phyloP scores from a whole-genome alignment of 2,797 vertebrate genomes.

The Botia almorhae region DNA sequence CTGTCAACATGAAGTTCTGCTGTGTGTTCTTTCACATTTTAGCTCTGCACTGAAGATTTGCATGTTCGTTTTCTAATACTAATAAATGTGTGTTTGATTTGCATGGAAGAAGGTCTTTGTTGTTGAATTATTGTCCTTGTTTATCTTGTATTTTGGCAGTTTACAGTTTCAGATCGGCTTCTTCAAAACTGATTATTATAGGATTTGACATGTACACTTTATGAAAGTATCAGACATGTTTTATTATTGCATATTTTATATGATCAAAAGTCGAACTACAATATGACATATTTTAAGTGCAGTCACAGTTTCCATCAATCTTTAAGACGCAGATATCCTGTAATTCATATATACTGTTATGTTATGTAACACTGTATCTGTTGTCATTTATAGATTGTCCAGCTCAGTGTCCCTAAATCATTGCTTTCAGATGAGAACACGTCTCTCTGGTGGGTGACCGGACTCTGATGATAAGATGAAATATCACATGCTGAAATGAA shows the following conservation, averaged over 20 bases:
- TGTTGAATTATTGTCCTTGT: not conserved
- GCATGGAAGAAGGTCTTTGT: conserved; percentile 86
- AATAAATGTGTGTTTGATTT: conserved; percentile 95
- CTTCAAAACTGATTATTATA: not conserved
- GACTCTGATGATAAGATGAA: conserved; percentile 62
- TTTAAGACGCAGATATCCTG: conserved; percentile 14
- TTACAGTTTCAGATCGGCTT: not conserved
- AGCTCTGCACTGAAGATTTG: conserved; percentile 77
- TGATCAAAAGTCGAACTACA: not conserved
- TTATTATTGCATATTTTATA: not conserved
- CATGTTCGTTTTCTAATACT: conserved; percentile 91
- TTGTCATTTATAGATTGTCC: conserved; percentile 54
- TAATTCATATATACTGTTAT: conserved; percentile 8
- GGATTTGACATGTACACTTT: not conserved
- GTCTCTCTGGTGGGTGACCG: conserved; percentile 49
- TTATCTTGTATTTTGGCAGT: not conserved
- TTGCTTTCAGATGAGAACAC: conserved; percentile 50
- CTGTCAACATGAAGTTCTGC: too few species aligned
- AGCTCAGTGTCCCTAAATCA: conserved; percentile 53
- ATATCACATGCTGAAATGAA: conserved; percentile 59
- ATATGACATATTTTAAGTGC: conserved; percentile 1
- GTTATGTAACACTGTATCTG: conserved; percentile 36
- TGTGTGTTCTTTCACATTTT: too few species aligned
- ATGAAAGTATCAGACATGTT: not conserved
- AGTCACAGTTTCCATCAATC: not conserved